Evolutionary conservation across 2,888 invertebrate species (phyloP), one percentile per base, ranked within the genome.

Genomic region (Standfussiana lucernea): DNA sequence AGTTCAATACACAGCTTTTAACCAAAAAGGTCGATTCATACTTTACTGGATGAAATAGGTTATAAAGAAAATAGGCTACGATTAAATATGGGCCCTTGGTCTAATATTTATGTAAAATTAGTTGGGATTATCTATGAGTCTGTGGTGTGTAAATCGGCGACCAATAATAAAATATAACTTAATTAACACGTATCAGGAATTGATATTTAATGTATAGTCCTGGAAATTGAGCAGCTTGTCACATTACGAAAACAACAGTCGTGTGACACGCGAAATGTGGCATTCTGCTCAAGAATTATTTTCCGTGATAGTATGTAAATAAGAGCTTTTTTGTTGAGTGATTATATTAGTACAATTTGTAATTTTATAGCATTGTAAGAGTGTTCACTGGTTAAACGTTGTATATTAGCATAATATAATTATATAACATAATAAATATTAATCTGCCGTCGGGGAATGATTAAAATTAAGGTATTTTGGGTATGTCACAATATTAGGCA

Each of bases 291-390:
- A 50, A 8, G 2, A 28, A 59, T 56, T 35, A 24, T 18, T 56
- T 35, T 35, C 40, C 18, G 28, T 65, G 32, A 35, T 21, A 28
- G 42, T 85, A 66, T 80, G 50, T 80, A 80, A 80, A 74, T 80
- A 79, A 40, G 32, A 64, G 50, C 37, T 75, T 82, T 77, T 80
- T 80, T 61, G 71, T 84, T 82, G 75, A 77, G 86, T 88, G 86
- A 86, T 86, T 74, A 80, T 79, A 79, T 82, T 86, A 87, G 90
- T 90, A 90, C 89, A 89, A 90, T 89, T 87, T 86, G 80, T 87
- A 87, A 83, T 70, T 77, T 75, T 77, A 61, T 80, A 84, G 79
- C 53, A 68, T 77, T 78, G 68, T 82, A 77, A 82, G 75, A 53
- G 82, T 66, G 75, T 79, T 82, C 64, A 79, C 15, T 76, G 47